Base-by-base conservation (phyloP, 2,888 invertebrate genomes). In the Thymelicus sylvestris region DNA sequence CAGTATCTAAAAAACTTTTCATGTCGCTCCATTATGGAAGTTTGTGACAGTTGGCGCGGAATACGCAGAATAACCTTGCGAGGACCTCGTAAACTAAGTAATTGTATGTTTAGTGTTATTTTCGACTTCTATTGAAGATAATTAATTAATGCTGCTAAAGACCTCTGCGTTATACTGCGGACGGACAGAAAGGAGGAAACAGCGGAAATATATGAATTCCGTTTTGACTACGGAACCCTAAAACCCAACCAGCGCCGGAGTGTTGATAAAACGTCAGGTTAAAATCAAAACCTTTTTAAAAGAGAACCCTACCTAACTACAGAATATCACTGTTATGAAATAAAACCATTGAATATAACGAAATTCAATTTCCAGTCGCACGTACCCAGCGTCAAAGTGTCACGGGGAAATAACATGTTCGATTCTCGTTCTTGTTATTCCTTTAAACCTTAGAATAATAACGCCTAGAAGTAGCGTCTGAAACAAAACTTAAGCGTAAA, bases 1-100 rank as follows among this genome's bases (percentile, higher is more conserved):
- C 55, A 52, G 68, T 63, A 57, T 68, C 63, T 63, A 44, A 31
- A 62, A 67, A 68, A 57, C 15, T 68, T 68, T 68, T 44, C 44
- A 13, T 63, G 68, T 63, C 62, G 61, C 10, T 2, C 55, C 44
- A 12, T 48, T 61, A 55, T 39, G 13, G 39, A 52, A 52, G 62
- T 62, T 15, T 7, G 60, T 52, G 44, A 48, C 59, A 57, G 15
- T 61, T 52, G n/a, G 48, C 24, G 66, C 19, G 66, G 48, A 67
- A 60, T 67, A 48, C 24, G 57, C 12, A 57, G 44, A 50, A 50
- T 55, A 7, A 24, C 4, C 50, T 55, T 24, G 19, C 24, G 24
- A 55, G 19, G 24, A 55, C 48, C 61, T 65, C 48, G 39, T 61
- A 39, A 41, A 50, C 50, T 50, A 61, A 61, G 67, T 61, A 41